Conservation (phyloP, 2,113 vertebrate genomes). For the Neoarius graeffei region DNA sequence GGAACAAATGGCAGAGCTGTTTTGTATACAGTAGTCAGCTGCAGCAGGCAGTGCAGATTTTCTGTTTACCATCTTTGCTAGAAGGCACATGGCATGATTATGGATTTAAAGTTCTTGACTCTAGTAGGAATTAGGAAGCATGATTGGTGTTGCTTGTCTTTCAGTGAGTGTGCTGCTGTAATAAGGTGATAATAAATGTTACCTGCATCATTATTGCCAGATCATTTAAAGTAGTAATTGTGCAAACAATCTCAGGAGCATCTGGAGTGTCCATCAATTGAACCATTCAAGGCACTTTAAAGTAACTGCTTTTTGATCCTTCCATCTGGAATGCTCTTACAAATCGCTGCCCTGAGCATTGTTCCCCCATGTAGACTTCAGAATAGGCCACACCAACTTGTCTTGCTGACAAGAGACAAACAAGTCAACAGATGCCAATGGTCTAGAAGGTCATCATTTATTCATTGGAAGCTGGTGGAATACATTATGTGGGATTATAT, state of each 20-base stretch:
- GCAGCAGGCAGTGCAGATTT: not conserved
- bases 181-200: not conserved
- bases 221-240: not conserved
- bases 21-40: not conserved
- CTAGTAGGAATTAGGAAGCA: not conserved
- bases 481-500: conserved; percentile 50
- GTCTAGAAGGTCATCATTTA: not conserved
- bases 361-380: not conserved
- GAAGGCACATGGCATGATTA: not conserved
- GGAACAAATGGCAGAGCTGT: not conserved
- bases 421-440: not conserved
- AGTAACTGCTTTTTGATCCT: not conserved
- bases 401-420: conserved; percentile 7
- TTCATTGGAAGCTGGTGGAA: conserved; percentile 60
- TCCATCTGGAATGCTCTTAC: not conserved
- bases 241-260: not conserved
- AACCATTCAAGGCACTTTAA: not conserved
- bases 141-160: not conserved
- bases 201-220: not conserved
- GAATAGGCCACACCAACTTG: not conserved
- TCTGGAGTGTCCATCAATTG: not conserved
- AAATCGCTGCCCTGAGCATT: not conserved
- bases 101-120: not conserved
- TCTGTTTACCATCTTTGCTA: not conserved
- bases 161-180: not conserved